Percentiles rank a stretch among this genome's conserved stretches.
Evolutionary conservation across 2,888 invertebrate species (phyloP).

Genomic region (Lymantria dispar): DNA sequence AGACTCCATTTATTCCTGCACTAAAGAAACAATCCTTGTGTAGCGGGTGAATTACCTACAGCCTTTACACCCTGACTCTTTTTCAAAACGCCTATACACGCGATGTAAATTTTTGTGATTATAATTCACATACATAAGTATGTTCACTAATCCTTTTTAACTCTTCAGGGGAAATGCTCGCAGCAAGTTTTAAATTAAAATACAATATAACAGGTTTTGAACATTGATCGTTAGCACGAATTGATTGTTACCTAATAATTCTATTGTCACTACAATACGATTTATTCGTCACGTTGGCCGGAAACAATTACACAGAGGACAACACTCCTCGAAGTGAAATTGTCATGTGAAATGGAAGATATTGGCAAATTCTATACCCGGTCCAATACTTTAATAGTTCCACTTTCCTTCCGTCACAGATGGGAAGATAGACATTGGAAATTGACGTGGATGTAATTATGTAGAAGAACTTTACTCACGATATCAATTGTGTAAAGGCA

Average conservation of each 20-base stretch:
- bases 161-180: too few species aligned
- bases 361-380: conserved; percentile 48
- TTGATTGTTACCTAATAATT: conserved; percentile 28
- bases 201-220: not conserved
- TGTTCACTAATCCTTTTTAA: too few species aligned
- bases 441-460: conserved; percentile 30
- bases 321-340: conserved; percentile 44
- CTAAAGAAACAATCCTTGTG: too few species aligned
- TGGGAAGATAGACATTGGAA: conserved; percentile 39
- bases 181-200: too few species aligned
- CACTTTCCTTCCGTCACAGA: conserved; percentile 53
- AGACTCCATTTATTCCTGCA: too few species aligned
- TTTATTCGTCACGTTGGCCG: conserved; percentile 62
- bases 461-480: not conserved
- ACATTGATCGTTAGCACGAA: not conserved
- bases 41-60: too few species aligned
- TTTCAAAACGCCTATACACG: too few species aligned
- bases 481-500: too few species aligned
- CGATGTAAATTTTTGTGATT: too few species aligned
- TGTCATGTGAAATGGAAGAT: conserved; percentile 38
- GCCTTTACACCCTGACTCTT: too few species aligned
- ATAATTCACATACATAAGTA: too few species aligned
- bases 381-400: conserved; percentile 51
- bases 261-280: conserved; percentile 53
- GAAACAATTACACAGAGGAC: conserved; percentile 54